Evolutionary conservation across 1,140 invertebrate species (phyloP).

Genomic region (Pachypsylla venusta): DNA sequence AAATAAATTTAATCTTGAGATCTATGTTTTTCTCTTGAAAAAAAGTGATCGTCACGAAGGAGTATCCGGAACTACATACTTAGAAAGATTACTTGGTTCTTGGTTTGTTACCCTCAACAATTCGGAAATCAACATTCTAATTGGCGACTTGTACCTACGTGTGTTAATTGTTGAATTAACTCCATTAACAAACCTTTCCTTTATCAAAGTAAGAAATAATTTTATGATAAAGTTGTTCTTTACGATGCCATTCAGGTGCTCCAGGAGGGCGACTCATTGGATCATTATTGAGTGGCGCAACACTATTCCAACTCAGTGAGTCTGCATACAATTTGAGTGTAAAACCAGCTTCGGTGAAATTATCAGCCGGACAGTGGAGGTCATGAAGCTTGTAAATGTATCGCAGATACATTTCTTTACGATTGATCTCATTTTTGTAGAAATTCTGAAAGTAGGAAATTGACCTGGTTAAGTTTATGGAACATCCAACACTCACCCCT

Average conservation of each 20-base stretch:
- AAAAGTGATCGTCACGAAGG: too few relatives aligned
- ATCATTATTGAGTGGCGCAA: slow-evolving; percentile 40
- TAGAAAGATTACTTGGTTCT: too few relatives aligned
- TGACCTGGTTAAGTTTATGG: too few relatives aligned
- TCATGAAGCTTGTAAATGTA: slow-evolving; percentile 96
- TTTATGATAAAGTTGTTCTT: slow-evolving; percentile 79
- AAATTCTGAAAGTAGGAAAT: slow-evolving; percentile 63
- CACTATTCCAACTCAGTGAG: slow-evolving; percentile 72
- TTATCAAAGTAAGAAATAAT: slow-evolving; percentile 89
- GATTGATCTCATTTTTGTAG: slow-evolving; percentile 89
- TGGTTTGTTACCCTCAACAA: too few relatives aligned
- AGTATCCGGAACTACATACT: too few relatives aligned
- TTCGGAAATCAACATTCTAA: too few relatives aligned
- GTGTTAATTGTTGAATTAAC: too few relatives aligned
- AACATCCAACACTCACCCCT: slow-evolving; percentile 16
- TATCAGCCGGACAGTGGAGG: slow-evolving; percentile 82
- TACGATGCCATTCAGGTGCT: slow-evolving; percentile 78
- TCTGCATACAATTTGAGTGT: slow-evolving; percentile 88
- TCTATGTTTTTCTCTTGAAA: too few relatives aligned
- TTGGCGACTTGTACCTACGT: too few relatives aligned
- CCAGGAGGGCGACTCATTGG: slow-evolving; percentile 41
- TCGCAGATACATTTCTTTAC: slow-evolving; percentile 90
- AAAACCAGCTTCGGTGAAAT: slow-evolving; percentile 90
- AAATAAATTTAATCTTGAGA: too few relatives aligned
- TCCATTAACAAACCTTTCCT: too few relatives aligned